Percentiles rank a stretch among this genome's conserved stretches.
These are phyloP conservation scores for Xyliphius kryptos DNA, from an alignment of 2,113 vertebrate genomes.

Conservation along the genomic window DNA sequence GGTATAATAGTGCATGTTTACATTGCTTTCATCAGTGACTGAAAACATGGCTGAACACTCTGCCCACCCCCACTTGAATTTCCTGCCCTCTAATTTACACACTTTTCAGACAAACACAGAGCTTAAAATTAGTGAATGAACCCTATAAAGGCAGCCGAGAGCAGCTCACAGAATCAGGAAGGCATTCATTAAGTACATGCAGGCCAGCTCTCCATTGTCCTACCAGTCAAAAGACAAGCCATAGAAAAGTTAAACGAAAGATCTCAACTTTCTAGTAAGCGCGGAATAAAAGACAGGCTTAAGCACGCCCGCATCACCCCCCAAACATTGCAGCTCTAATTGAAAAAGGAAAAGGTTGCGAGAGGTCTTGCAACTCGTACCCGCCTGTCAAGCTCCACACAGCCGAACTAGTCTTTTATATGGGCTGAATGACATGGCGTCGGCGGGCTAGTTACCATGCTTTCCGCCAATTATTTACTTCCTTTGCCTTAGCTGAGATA, in stretches of 20 bases:
- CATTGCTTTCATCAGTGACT: no score
- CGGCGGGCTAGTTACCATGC: constrained; percentile 56
- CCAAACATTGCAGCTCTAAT: constrained; percentile 51
- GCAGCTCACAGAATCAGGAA: no score
- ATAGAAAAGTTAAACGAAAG: neutral
- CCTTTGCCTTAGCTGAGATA: constrained; percentile 49
- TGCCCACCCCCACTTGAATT: no score
- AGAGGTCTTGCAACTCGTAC: constrained; percentile 34
- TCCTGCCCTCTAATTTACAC: no score
- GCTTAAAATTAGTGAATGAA: no score
- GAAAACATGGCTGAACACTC: no score
- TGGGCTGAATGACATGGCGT: constrained; percentile 18
- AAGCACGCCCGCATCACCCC: constrained; percentile 35
- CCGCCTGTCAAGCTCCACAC: constrained; percentile 34
- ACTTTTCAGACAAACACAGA: no score
- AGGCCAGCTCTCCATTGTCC: no score
- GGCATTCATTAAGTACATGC: no score
- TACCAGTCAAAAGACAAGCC: no score
- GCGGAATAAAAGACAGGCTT: constrained; percentile 51
- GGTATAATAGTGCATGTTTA: no score
- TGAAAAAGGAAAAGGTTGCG: constrained; percentile 52
- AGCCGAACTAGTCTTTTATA: constrained; percentile 44
- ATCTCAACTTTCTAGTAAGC: constrained; percentile 48
- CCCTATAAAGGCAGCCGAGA: no score
- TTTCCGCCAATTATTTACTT: constrained; percentile 68